Evolutionary conservation across 1,140 invertebrate species (phyloP), one percentile per base, ranked within the genome.

Genomic region (Dryas iulia): DNA sequence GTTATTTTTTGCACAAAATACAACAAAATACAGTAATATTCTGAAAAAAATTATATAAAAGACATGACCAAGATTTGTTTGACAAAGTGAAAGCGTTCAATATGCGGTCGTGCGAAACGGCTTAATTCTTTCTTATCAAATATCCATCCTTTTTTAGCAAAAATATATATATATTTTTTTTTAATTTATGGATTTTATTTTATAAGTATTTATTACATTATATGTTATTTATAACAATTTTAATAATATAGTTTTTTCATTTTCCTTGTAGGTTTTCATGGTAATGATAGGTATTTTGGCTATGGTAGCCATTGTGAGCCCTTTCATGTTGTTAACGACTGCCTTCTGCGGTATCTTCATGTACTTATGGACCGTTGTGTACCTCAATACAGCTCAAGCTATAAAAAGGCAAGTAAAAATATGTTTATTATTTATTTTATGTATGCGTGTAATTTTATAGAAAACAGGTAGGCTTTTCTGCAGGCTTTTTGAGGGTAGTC

Each of bases 351-450:
- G 93, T 3, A 66, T 94, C 0, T 66, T 96, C 0, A 96, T 98
- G 83, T 94, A 95, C 57, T 92, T 94, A 67, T 93, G 96, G 70
- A 92, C 96, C 14, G 84, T 93, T 28, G 92, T 97, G 61, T 98
- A 97, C 82, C 90, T 98, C 10, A 93, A 91, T 26, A 96, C 96
- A 0, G 96, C 96, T 1, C 94, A 97, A 74, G 96, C 96, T 81
- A 92, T 98, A 30, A 97, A 98, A 86, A 87, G 90, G 92, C 91
- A 81, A 72, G 58, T 61, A 33, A 47, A 18, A 47, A 31, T 1
- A 31, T 31, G 8, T 1, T 31, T 10, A 10, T 31, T 31, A 31
- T 31, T 31, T 8, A 31, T 8, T 6, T 7, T 31, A 31, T 10
- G 30, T 31, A 7, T 31, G 8, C n/a, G n/a, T n/a, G n/a, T n/a